phyloP scores from a whole-genome alignment of 1,140 invertebrate genomes.

The Zaprionus ornatus region DNA sequence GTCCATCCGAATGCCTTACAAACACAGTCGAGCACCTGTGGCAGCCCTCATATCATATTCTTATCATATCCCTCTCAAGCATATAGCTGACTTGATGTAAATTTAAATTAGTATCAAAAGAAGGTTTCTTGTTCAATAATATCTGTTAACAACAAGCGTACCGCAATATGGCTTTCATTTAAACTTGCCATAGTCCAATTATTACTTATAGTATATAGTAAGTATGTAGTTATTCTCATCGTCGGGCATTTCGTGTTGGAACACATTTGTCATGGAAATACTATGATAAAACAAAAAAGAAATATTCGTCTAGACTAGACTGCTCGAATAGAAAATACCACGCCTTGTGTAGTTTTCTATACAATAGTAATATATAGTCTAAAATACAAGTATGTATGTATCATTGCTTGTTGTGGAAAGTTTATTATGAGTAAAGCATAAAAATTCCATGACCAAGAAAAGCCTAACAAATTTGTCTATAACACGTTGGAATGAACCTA shows the following conservation, averaged over 20 bases:
- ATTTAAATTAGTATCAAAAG: neutral
- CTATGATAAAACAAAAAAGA: neutral
- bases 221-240: neutral
- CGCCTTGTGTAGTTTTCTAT: neutral
- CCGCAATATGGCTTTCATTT: neutral
- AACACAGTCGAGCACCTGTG: neutral
- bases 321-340: neutral
- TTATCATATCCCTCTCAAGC: neutral
- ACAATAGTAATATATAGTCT: neutral
- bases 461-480: slow-evolving; percentile 38
- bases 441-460: slow-evolving; percentile 43
- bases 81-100: neutral
- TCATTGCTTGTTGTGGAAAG: neutral
- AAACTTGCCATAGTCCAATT: slow-evolving; percentile 5
- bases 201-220: slow-evolving; percentile 12
- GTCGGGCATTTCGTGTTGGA: slow-evolving; percentile 33
- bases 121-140: neutral
- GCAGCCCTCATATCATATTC: neutral
- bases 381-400: neutral
- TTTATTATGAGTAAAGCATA: slow-evolving; percentile 4
- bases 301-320: slow-evolving; percentile 1
- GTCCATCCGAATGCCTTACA: neutral
- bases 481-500: slow-evolving; percentile 47
- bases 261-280: slow-evolving; percentile 42
- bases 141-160: neutral